Evolutionary conservation across 2,797 vertebrate species (phyloP).

Genomic region (Trichosurus vulpecula): DNA sequence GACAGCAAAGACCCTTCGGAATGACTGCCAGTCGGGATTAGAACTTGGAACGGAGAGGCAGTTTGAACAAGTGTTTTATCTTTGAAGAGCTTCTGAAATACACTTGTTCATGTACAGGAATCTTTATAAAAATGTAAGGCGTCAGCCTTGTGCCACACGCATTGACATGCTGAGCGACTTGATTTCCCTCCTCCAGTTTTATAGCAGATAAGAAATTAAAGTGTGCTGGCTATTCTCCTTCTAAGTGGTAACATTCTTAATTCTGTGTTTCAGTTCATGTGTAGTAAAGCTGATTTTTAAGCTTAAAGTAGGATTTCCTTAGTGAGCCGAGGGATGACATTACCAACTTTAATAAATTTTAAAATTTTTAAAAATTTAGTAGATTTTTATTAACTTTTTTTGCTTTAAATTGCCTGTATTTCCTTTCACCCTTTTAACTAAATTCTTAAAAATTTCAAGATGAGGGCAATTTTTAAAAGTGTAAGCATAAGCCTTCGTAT

Average conservation of each 20-base stretch:
- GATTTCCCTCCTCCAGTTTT: not conserved
- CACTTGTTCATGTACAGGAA: not conserved
- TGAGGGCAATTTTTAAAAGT: not conserved
- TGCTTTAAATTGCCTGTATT: not conserved
- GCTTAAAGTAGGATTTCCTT: not conserved
- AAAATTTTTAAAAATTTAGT: not conserved
- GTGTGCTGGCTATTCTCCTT: not conserved
- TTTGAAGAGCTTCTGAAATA: not conserved
- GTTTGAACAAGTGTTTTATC: constrained; percentile 57
- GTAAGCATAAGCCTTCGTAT: not conserved
- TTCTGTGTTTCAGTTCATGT: not conserved
- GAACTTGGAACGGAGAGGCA: constrained; percentile 56
- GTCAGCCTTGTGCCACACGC: not conserved
- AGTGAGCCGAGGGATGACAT: not conserved
- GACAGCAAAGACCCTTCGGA: constrained; percentile 61
- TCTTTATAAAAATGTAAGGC: not conserved
- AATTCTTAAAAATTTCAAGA: not conserved
- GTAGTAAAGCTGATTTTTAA: not conserved
- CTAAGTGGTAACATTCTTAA: not conserved
- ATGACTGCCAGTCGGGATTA: not conserved
- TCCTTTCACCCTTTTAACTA: not conserved
- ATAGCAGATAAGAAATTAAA: not conserved
- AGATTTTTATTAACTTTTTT: not conserved
- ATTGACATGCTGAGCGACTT: not conserved
- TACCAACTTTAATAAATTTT: not conserved